These are phyloP conservation scores for Chouioia cunea DNA, from an alignment of 2,888 invertebrate genomes.

Conservation along the genomic window DNA sequence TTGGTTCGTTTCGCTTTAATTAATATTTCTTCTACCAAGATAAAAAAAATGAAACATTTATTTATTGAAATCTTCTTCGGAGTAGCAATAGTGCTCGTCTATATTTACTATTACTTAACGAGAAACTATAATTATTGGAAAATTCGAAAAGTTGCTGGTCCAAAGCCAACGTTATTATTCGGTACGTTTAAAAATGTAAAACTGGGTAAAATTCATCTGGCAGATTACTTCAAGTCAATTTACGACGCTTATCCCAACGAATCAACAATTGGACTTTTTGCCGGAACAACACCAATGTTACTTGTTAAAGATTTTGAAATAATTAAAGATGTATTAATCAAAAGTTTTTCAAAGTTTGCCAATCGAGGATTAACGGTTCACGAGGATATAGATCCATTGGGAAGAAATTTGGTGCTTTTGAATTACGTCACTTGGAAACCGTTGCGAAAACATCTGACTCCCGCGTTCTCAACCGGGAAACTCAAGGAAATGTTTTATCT, in stretches of 20 bases:
- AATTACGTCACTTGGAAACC: conserved; percentile 70
- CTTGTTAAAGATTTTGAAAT: conserved; percentile 64
- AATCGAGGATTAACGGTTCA: conserved; percentile 59
- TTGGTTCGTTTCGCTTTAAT: too few relatives aligned
- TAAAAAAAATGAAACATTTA: conserved; percentile 35
- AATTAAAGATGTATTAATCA: conserved; percentile 65
- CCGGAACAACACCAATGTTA: conserved; percentile 59
- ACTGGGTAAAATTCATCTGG: conserved; percentile 9
- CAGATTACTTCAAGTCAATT: conserved; percentile 28
- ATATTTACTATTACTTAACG: conserved; percentile 2
- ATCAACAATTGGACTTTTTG: conserved; percentile 65
- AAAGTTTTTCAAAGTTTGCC: conserved; percentile 64
- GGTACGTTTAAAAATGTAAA: conserved; percentile 62
- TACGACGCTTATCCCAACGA: conserved; percentile 52
- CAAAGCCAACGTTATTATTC: conserved; percentile 59
- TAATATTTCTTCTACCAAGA: too few relatives aligned
- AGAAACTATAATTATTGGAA: conserved; percentile 62
- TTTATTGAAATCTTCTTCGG: conserved; percentile 54
- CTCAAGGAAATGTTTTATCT: conserved; percentile 70
- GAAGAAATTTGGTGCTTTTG: conserved; percentile 65
- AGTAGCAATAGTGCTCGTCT: background rate
- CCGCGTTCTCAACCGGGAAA: conserved; percentile 70
- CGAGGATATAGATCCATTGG: conserved; percentile 65
- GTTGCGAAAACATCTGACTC: conserved; percentile 68
- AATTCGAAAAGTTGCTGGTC: conserved; percentile 63